Conservation (phyloP, 1,140 invertebrate species). For the Hycleus cichorii region DNA sequence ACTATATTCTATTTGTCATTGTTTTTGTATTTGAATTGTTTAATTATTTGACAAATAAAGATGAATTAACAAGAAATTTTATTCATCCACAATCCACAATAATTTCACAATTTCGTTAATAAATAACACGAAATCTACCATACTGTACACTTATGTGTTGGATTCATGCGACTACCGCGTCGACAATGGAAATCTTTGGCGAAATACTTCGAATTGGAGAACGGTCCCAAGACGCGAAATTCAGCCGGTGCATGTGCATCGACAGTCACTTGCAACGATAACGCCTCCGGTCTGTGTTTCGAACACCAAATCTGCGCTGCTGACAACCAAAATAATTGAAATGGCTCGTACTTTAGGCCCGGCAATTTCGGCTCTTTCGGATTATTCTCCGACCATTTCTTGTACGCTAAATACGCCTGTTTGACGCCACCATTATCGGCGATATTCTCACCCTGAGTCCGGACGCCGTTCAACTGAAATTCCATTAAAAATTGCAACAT, state of each 20-base stretch:
- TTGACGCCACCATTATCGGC: constrained; percentile 79
- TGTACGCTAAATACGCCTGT: constrained; percentile 57
- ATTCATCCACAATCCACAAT: not conserved
- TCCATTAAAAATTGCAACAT: not conserved
- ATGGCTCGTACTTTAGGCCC: constrained; percentile 48
- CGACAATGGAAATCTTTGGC: constrained; percentile 22
- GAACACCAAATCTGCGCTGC: constrained; percentile 52
- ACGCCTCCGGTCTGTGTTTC: constrained; percentile 44
- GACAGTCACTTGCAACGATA: constrained; percentile 41
- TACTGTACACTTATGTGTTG: constrained; percentile 18
- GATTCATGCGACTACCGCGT: constrained; percentile 20
- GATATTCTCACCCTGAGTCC: constrained; percentile 86
- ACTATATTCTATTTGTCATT: no score
- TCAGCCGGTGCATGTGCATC: constrained; percentile 42
- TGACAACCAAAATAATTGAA: constrained; percentile 53
- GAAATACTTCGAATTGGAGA: constrained; percentile 20
- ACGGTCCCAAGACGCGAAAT: constrained; percentile 50
- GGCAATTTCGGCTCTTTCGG: constrained; percentile 38
- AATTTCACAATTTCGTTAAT: no score
- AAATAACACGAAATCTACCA: constrained; percentile 8
- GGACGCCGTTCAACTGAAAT: constrained; percentile 76
- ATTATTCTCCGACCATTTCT: constrained; percentile 46
- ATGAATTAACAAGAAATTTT: not conserved
- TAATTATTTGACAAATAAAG: no score
- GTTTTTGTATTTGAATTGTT: no score